These are phyloP conservation scores for Tipula vernalis DNA, from an alignment of 2,888 invertebrate genomes.

Conservation along the genomic window DNA sequence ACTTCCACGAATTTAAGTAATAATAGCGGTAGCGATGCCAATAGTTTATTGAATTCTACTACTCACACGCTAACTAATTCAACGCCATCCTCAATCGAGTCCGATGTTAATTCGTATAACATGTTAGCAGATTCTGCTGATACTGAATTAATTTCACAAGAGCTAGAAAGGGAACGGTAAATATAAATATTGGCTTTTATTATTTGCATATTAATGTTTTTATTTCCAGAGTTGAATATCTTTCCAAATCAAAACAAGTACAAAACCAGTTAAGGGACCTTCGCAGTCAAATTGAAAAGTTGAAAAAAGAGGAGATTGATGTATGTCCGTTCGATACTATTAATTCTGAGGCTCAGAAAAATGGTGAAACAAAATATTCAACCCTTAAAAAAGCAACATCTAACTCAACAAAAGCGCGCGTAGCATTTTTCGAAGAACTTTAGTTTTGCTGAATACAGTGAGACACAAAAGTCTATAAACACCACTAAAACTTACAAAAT, in stretches of 20 bases:
- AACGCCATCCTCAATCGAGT: constrained; percentile 13
- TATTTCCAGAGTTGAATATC: constrained; percentile 64
- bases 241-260: constrained; percentile 88
- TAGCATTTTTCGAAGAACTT: constrained; percentile 93
- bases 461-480: no score
- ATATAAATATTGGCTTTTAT: background rate
- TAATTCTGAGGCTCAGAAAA: constrained; percentile 77
- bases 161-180: constrained; percentile 61
- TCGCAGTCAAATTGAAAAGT: constrained; percentile 85
- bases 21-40: background rate
- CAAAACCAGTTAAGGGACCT: constrained; percentile 86
- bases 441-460: constrained; percentile 35
- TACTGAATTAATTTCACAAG: constrained; percentile 78
- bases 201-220: background rate
- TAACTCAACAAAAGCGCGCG: constrained; percentile 85
- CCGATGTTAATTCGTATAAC: constrained; percentile 60
- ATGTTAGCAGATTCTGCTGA: constrained; percentile 70
- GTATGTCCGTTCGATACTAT: constrained; percentile 71
- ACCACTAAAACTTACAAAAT: no score
- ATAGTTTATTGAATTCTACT: constrained; percentile 13
- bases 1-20: constrained; percentile 28
- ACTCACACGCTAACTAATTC: constrained; percentile 13
- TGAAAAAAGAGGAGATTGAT: constrained; percentile 77
- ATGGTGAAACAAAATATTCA: constrained; percentile 92
- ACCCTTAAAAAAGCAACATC: constrained; percentile 86